Base-by-base conservation (phyloP, 2,888 invertebrate genomes). In the Drosophila cognata region DNA sequence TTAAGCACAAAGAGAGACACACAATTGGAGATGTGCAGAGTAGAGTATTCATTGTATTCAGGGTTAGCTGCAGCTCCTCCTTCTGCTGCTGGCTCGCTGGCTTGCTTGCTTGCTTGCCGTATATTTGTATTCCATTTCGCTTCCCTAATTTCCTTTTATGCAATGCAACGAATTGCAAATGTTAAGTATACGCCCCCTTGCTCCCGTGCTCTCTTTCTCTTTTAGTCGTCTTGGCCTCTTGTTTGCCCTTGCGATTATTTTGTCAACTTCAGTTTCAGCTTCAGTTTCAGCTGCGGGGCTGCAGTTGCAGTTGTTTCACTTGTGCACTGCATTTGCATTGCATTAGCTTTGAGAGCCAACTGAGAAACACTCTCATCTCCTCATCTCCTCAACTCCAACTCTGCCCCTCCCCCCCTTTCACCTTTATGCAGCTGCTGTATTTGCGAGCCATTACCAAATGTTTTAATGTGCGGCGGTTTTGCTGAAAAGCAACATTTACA, bases 161-260 rank as follows among this genome's bases (percentile, higher is more conserved):
- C 52, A 89, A 89, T 86, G 81, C 81, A 84, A 84, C 52, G 76
- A 84, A 89, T 88, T 88, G 90, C 80, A 74, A 85, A 86, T 90
- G 90, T 82, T 80, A 76, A 88, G 89, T 69, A 90, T 74, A 85
- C 79, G 89, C 82, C 79, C 57, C 60, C 50, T 67, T 71, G 68
- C 28, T n/a, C n/a, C 7, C 46, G 16, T 7, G 73, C 77, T 60
- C 63, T 52, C 84, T 58, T 61, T 51, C 70, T 70, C 67, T 55
- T 36, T 41, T 18, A 28, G 28, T 8, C 86, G 41, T 33, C 69
- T 56, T 46, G 64, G 66, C 64, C 53, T 33, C 25, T 69, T 71
- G 68, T 77, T 77, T 66, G 72, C 61, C 63, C 59, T 63, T 69
- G 82, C 79, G 61, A 70, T 81, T 79, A 82, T 79, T 79, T 79